Percentiles rank a stretch among this genome's conserved stretches.
Conservation (phyloP, 2,113 vertebrate genomes). For the Peromyscus californicus region DNA sequence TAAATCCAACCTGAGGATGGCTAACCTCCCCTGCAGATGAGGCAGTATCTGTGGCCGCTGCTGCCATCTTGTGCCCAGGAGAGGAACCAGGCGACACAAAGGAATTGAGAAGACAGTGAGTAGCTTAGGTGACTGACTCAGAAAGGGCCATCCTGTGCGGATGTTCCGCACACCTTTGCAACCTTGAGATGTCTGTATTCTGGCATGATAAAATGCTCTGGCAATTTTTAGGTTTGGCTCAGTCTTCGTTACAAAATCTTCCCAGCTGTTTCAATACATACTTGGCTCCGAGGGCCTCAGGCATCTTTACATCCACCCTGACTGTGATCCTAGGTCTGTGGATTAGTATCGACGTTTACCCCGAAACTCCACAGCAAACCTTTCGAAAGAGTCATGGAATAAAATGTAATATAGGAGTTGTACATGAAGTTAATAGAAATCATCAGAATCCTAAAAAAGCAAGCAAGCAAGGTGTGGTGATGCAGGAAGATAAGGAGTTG, state of each 20-base stretch:
- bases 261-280: not conserved
- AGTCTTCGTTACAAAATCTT: not conserved
- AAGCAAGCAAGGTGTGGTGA: not conserved
- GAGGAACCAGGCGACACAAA: not conserved
- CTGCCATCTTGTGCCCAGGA: slow-evolving; percentile 39
- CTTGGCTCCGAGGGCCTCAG: not conserved
- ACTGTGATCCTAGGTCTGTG: not conserved
- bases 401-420: not conserved
- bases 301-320: not conserved
- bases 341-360: not conserved
- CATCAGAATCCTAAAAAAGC: not conserved
- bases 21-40: too few species aligned
- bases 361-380: not conserved
- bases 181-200: not conserved
- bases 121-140: not conserved
- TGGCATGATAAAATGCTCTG: not conserved
- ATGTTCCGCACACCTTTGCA: not conserved
- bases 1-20: not conserved
- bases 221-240: slow-evolving; percentile 12
- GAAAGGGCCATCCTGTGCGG: not conserved
- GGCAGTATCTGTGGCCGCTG: not conserved
- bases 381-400: not conserved
- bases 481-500: not conserved
- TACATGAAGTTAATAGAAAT: not conserved
- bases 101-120: not conserved